Percentiles rank a stretch among this genome's conserved stretches.
These are phyloP conservation scores for Ormyrus nitidulus DNA, from an alignment of 2,888 invertebrate genomes.

Conservation along the genomic window DNA sequence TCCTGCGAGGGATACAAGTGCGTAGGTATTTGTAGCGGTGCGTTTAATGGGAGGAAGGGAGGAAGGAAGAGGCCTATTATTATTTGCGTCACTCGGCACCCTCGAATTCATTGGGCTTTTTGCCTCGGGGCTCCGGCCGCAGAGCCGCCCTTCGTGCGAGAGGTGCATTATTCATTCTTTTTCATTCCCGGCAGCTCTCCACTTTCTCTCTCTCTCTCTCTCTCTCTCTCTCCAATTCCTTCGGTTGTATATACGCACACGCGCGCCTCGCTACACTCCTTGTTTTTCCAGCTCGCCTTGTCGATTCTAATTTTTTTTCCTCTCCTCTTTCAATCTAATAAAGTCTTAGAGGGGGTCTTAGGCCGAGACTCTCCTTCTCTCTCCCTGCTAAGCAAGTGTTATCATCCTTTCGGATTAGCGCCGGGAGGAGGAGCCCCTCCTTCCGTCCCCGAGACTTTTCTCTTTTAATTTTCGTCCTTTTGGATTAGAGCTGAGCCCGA, in stretches of 20 bases:
- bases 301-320: slow-evolving; percentile 33
- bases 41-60: not conserved
- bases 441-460: no score
- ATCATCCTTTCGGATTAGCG: no score
- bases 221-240: not conserved
- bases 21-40: not conserved
- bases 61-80: slow-evolving; percentile 25
- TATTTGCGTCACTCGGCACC: slow-evolving; percentile 35
- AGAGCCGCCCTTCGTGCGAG: not conserved
- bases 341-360: not conserved
- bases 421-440: no score
- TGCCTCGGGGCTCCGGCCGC: not conserved
- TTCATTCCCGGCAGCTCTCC: slow-evolving; percentile 6
- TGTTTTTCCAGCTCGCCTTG: not conserved
- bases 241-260: no score
- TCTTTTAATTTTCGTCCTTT: no score
- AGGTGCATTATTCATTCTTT: slow-evolving; percentile 34
- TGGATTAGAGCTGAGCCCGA: not conserved
- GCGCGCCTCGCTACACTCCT: no score
- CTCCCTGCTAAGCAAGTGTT: no score
- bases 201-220: slow-evolving; percentile 14
- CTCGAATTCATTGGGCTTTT: slow-evolving; percentile 2
- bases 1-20: not conserved
- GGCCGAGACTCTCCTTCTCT: no score
- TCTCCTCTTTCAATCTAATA: slow-evolving; percentile 12